Conservation (phyloP, 1,140 invertebrate species). For the Listronotus oregonensis region DNA sequence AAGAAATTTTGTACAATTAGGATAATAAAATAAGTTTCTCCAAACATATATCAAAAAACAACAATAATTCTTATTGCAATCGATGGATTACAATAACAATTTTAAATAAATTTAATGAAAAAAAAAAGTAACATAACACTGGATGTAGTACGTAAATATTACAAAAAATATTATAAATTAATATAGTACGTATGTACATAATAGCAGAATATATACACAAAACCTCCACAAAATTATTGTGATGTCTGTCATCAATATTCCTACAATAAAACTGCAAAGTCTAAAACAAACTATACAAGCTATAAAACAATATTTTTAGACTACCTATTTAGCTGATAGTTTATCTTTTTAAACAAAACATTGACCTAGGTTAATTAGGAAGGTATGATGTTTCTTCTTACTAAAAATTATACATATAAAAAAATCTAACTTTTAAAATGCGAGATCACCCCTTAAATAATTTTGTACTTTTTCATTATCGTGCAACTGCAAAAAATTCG, state of each 20-base stretch:
- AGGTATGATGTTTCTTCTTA: constrained; percentile 28
- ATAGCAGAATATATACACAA: constrained; percentile 32
- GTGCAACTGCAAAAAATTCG: constrained; percentile 33
- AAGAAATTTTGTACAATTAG: constrained; percentile 51
- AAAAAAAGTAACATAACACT: constrained; percentile 36
- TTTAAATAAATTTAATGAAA: constrained; percentile 41
- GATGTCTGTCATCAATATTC: constrained; percentile 16
- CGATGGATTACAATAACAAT: constrained; percentile 29
- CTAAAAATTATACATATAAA: constrained; percentile 42
- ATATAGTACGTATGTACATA: constrained; percentile 38
- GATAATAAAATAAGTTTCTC: constrained; percentile 19
- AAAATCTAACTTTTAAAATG: constrained; percentile 46
- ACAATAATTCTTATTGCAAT: constrained; percentile 36
- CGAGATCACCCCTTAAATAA: constrained; percentile 53
- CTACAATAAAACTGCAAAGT: constrained; percentile 14
- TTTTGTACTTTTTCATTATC: constrained; percentile 50
- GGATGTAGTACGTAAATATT: constrained; percentile 40
- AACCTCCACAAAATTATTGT: constrained; percentile 20
- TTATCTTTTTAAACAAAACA: constrained; percentile 26
- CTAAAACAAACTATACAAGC: constrained; percentile 29
- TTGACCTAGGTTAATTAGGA: constrained; percentile 26
- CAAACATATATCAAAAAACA: constrained; percentile 15
- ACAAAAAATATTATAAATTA: constrained; percentile 36
- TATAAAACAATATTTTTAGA: constrained; percentile 25
- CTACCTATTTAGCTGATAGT: constrained; percentile 4